These are phyloP conservation scores for Cydia pomonella DNA, from an alignment of 1,140 invertebrate genomes.

Conservation along the genomic window DNA sequence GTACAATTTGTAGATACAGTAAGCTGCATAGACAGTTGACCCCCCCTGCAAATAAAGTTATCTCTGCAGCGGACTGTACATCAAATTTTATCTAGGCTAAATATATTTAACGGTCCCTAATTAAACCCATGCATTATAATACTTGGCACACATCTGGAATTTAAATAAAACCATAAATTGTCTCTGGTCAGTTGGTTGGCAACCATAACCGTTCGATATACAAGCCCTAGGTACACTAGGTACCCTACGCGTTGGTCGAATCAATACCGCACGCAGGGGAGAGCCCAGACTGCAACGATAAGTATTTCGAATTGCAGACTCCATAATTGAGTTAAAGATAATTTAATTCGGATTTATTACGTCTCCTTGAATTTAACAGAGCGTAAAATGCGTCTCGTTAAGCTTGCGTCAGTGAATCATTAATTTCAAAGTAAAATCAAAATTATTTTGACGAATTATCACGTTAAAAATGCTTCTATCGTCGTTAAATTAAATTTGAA, in stretches of 20 bases:
- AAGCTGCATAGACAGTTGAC: no score
- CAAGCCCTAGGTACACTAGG: slow-evolving; percentile 44
- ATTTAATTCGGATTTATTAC: slow-evolving; percentile 16
- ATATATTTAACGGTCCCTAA: not conserved
- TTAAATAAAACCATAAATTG: slow-evolving; percentile 12
- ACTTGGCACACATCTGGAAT: not conserved
- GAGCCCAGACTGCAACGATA: slow-evolving; percentile 25
- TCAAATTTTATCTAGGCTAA: not conserved
- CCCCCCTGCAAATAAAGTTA: no score
- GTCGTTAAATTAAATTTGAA: not conserved
- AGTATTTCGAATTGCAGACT: not conserved
- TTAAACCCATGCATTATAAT: slow-evolving; percentile 1
- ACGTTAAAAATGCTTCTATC: not conserved
- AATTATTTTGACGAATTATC: not conserved
- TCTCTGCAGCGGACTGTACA: no score
- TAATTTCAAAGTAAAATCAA: not conserved
- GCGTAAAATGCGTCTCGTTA: not conserved
- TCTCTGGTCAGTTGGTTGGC: slow-evolving; percentile 1
- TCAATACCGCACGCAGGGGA: slow-evolving; percentile 59
- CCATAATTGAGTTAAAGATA: not conserved
- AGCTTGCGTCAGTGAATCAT: not conserved
- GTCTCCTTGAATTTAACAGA: not conserved
- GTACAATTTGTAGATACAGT: no score
- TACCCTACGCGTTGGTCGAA: slow-evolving; percentile 54
- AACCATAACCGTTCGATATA: slow-evolving; percentile 23